Evolutionary conservation across 1,140 invertebrate genomes (phyloP).

Genomic region (Dufourea novaeangliae): DNA sequence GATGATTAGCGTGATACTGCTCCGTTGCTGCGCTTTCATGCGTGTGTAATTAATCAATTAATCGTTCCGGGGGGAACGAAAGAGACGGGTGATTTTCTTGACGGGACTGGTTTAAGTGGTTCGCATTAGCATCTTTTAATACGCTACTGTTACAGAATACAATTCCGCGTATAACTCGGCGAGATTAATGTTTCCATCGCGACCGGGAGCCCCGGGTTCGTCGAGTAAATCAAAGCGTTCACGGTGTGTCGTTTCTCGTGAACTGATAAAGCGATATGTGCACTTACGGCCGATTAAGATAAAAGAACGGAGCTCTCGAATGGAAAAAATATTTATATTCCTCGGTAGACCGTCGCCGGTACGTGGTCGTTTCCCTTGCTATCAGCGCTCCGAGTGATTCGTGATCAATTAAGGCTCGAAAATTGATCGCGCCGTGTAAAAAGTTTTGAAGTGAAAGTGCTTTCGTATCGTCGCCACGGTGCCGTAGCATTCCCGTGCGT

Average conservation of each 20-base stretch:
- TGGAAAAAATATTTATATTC: slow-evolving; percentile 18
- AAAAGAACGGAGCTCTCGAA: slow-evolving; percentile 9
- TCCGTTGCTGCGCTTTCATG: neutral
- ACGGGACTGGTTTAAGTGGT: slow-evolving; percentile 39
- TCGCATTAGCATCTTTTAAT: slow-evolving; percentile 38
- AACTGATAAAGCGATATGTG: slow-evolving; percentile 42
- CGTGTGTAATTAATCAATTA: slow-evolving; percentile 33
- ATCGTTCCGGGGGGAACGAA: slow-evolving; percentile 3
- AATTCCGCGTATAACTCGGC: slow-evolving; percentile 14
- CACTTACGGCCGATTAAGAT: slow-evolving; percentile 37
- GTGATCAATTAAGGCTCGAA: slow-evolving; percentile 23
- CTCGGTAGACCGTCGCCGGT: neutral
- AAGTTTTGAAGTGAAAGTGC: slow-evolving; percentile 37
- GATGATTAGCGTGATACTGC: neutral
- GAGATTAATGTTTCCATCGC: slow-evolving; percentile 42
- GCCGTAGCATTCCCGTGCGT: slow-evolving; percentile 22
- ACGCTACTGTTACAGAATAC: slow-evolving; percentile 39
- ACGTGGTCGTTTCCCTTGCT: neutral
- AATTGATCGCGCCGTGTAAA: slow-evolving; percentile 1
- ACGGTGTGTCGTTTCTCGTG: slow-evolving; percentile 28
- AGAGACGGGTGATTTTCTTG: slow-evolving; percentile 6
- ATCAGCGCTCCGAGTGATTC: neutral
- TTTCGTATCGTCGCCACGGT: slow-evolving; percentile 26
- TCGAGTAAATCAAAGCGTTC: slow-evolving; percentile 26
- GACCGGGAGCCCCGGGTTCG: neutral